Conservation (phyloP, 2,888 invertebrate genomes). For the Papilio gigon region DNA sequence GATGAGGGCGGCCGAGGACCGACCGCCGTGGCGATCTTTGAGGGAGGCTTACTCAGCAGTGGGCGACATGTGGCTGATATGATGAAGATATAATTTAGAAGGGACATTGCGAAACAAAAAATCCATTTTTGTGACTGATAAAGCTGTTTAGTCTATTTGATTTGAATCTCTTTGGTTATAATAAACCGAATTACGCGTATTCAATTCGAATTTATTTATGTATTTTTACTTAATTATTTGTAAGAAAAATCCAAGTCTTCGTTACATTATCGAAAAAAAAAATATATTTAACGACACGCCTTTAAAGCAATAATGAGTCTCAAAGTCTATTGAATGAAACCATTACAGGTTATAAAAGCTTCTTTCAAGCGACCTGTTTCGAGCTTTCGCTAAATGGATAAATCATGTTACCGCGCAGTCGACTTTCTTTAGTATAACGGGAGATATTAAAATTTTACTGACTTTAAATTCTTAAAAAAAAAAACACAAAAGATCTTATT, state of each 20-base stretch:
- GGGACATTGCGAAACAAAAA: too few relatives aligned
- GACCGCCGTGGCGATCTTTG: too few relatives aligned
- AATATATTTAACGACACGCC: background rate
- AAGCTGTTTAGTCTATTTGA: too few relatives aligned
- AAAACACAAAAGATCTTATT: background rate
- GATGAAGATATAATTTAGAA: too few relatives aligned
- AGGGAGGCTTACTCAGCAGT: too few relatives aligned
- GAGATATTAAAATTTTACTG: slow-evolving; percentile 4
- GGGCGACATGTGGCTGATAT: too few relatives aligned
- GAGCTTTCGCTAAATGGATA: slow-evolving; percentile 23
- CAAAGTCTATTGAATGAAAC: slow-evolving; percentile 23
- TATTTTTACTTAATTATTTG: background rate
- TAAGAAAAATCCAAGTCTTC: background rate
- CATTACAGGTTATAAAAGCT: slow-evolving; percentile 27
- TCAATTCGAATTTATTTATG: too few relatives aligned
- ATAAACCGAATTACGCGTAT: too few relatives aligned
- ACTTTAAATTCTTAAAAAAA: slow-evolving; percentile 6
- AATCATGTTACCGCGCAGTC: slow-evolving; percentile 27
- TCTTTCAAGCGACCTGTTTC: slow-evolving; percentile 17
- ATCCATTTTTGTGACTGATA: too few relatives aligned
- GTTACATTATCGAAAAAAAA: background rate
- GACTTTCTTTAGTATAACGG: slow-evolving; percentile 7
- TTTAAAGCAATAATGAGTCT: slow-evolving; percentile 15
- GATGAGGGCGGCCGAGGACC: too few relatives aligned
- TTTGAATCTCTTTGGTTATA: too few relatives aligned